Evolutionary conservation across 1,140 invertebrate species (phyloP), one percentile per base, ranked within the genome.

Genomic region (Lepeophtheirus salmonis): DNA sequence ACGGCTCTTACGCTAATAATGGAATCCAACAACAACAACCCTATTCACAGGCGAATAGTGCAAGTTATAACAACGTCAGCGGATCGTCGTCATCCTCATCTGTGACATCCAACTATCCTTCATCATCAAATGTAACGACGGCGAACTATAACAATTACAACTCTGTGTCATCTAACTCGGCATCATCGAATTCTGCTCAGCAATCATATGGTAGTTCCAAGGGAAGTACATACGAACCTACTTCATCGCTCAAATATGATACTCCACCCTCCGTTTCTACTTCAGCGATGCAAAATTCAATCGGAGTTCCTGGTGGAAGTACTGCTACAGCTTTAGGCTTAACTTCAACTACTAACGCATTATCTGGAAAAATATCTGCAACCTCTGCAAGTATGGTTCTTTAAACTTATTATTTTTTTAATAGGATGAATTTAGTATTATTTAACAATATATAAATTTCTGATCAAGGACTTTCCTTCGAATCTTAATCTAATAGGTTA

Each of bases 351-450:
- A 57, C 55, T 12, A 57, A 57, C 26, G 55, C 55, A 16, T 25
- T 57, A 3, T 57, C 55, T 12, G 26, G 55, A n/a, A 57, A 57
- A 30, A 25, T 57, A 16, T 57, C 55, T 30, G 55, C 55, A 14
- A 57, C 55, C 17, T 26, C 55, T 26, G 55, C 55, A 24, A 57
- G 55, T 57, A 57, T 26, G 55, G 21, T 17, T 6, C 10, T 4
- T 10, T 25, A 6, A 6, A 25, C 12, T 56, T 12, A 22, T 24
- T 4, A 21, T 52, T 52, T 52, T 21, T 16, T 21, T 16, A 52
- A 17, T 21, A 17, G 16, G 10, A 52, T 17, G 12, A 52, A 52
- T 17, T 16, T 17, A 12, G 16, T 52, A 17, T 17, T 52, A 16
- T 21, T 16, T 17, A 52, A 12, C 20, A 21, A 52, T 16, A 17